Evolutionary conservation across 2,797 vertebrate genomes (phyloP), one percentile per base, ranked within the genome.

Genomic region (Mastacembelus armatus): DNA sequence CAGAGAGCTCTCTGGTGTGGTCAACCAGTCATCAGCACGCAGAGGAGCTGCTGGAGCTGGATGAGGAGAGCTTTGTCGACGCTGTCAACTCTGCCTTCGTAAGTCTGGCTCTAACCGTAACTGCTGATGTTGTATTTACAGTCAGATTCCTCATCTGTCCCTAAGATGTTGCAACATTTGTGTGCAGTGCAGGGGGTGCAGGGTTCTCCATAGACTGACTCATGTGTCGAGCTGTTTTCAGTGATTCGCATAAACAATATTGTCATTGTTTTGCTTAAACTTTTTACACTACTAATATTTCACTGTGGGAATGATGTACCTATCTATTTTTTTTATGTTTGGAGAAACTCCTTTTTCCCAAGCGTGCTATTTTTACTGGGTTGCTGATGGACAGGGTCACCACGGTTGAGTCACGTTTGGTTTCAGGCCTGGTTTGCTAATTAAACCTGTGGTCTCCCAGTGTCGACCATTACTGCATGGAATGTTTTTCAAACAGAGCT

Each of bases 21-120:
- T 98, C 97, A 21, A 98, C 97, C 4, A 96, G 95, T 83, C 97
- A 96, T 67, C 91, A 85, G n/a, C 95, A 94, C 0, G 98, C 98
- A 1, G 90, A 92, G 0, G 94, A 97, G 77, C 95, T 99, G 71
- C 92, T 98, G 6, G 40, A 89, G 56, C 93, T 98, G 94, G 95
- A 96, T 27, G 96, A 98, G 58, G 98, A 99, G 85, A 92, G 92
- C 85, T 99, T 99, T 78, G 95, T 98, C 35, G 98, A 99, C 36
- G 94, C 96, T 16, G 91, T 99, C 89, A 99, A 99, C 91, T 97
- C 96, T 54, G 97, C 97, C 60, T 99, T 99, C 71, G 98, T 99
- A 83, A 98, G 98, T 78, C 48, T 24, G 3, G 1, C 59, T 59
- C 51, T 40, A n/a, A 15, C 47, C 42, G 4, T 58, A 36, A 63